Evolutionary conservation across 2,797 vertebrate species (phyloP).

Genomic region (Lepilemur ruficaudatus): DNA sequence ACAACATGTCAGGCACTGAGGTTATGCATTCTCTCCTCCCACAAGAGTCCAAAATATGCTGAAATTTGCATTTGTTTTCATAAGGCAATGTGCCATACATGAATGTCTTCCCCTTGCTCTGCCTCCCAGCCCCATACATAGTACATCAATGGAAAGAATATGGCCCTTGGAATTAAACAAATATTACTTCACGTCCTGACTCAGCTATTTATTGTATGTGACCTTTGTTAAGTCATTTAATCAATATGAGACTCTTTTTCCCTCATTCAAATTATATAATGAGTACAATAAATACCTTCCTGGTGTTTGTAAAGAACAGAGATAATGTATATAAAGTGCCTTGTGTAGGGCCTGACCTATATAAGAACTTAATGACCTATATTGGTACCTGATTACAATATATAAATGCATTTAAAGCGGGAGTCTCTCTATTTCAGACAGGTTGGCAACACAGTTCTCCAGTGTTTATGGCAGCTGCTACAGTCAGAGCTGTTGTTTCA

Average conservation of each 20-base stretch:
- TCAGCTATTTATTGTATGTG: constrained; percentile 3
- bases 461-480: neutral
- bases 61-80: constrained; percentile 30
- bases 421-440: neutral
- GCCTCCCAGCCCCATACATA: neutral
- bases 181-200: neutral
- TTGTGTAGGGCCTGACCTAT: neutral
- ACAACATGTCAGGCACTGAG: neutral
- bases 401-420: neutral
- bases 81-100: neutral
- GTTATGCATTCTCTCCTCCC: neutral
- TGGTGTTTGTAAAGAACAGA: neutral
- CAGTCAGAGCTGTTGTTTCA: neutral
- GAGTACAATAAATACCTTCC: neutral
- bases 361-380: neutral
- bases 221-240: constrained; percentile 35
- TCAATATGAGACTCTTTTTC: neutral
- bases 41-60: constrained; percentile 30
- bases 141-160: neutral
- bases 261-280: neutral
- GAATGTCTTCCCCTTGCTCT: neutral
- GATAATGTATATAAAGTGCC: neutral
- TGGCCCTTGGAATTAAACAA: neutral
- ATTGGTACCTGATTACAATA: neutral
- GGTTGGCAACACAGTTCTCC: neutral